Percentiles rank a stretch among this genome's conserved stretches.
Evolutionary conservation across 2,113 vertebrate species (phyloP).

Genomic region (Kryptolebias marmoratus): DNA sequence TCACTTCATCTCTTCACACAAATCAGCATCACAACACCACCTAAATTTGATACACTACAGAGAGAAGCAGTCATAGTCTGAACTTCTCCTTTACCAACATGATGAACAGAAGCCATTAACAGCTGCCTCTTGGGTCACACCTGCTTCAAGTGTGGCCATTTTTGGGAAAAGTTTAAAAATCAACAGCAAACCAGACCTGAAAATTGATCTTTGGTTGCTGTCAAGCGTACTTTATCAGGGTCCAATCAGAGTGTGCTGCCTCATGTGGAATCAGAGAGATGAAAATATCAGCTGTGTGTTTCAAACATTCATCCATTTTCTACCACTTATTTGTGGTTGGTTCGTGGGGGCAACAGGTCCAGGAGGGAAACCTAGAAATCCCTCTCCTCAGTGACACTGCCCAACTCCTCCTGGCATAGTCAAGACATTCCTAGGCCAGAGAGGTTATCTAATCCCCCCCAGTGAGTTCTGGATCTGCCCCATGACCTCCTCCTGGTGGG

Average conservation of each 20-base stretch:
- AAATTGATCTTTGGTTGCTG: conserved; percentile 1
- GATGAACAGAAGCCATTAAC: conserved; percentile 2
- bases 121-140: conserved; percentile 6
- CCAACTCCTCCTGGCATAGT: neutral
- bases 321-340: neutral
- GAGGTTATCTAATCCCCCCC: too few relatives aligned
- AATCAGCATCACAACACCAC: conserved; percentile 24
- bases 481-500: too few relatives aligned
- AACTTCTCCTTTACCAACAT: conserved; percentile 9
- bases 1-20: conserved; percentile 38
- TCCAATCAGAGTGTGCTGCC: conserved; percentile 35
- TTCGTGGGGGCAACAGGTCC: too few relatives aligned
- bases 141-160: conserved; percentile 24
- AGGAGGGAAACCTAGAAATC: too few relatives aligned
- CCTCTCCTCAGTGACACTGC: too few relatives aligned
- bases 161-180: conserved; percentile 14
- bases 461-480: too few relatives aligned
- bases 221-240: conserved; percentile 32
- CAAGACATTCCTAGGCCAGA: neutral
- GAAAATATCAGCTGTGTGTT: neutral
- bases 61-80: conserved; percentile 4
- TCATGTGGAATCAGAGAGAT: neutral
- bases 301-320: too few relatives aligned
- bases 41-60: conserved; percentile 17
- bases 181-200: conserved; percentile 11